phyloP scores from a whole-genome alignment of 2,113 vertebrate genomes.

The Xiphorhynchus elegans region DNA sequence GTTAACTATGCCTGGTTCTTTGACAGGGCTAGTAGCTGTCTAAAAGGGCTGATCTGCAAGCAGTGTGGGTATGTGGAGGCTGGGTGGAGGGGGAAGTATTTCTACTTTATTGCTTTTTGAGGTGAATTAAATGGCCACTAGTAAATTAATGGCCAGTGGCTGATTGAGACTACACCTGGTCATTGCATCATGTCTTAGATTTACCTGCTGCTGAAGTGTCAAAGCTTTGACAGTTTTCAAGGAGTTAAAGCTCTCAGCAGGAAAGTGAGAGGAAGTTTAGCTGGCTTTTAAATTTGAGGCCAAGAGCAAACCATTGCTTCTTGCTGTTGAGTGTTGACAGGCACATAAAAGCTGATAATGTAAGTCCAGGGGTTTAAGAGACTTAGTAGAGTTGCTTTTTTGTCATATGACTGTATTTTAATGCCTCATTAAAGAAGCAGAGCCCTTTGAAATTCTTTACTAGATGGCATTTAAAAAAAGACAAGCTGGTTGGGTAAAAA shows the following conservation, averaged over 20 bases:
- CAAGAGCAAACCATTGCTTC: constrained; percentile 71
- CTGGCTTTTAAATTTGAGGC: constrained; percentile 71
- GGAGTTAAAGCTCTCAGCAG: constrained; percentile 80
- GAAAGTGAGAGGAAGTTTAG: constrained; percentile 76
- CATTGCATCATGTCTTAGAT: constrained; percentile 20
- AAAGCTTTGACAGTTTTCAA: constrained; percentile 71
- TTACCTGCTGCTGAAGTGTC: constrained; percentile 69
- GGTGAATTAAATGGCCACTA: constrained; percentile 5
- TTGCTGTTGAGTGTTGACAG: constrained; percentile 83
- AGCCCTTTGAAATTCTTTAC: constrained; percentile 72
- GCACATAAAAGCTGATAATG: constrained; percentile 89
- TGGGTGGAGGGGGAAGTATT: not conserved
- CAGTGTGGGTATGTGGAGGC: accelerated
- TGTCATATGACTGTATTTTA: constrained; percentile 82
- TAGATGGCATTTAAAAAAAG: constrained; percentile 45
- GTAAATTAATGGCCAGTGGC: constrained; percentile 16
- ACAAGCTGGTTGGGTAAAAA: constrained; percentile 38
- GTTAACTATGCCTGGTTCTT: not conserved
- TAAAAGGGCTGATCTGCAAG: not conserved
- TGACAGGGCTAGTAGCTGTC: not conserved
- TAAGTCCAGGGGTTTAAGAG: constrained; percentile 81
- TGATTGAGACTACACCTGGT: constrained; percentile 25
- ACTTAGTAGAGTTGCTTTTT: constrained; percentile 76
- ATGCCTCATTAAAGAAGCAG: constrained; percentile 70
- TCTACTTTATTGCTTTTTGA: constrained; percentile 23